These are phyloP conservation scores for Masnerella sp. DNA, from an alignment of 2,888 invertebrate species.

Conservation along the genomic window DNA sequence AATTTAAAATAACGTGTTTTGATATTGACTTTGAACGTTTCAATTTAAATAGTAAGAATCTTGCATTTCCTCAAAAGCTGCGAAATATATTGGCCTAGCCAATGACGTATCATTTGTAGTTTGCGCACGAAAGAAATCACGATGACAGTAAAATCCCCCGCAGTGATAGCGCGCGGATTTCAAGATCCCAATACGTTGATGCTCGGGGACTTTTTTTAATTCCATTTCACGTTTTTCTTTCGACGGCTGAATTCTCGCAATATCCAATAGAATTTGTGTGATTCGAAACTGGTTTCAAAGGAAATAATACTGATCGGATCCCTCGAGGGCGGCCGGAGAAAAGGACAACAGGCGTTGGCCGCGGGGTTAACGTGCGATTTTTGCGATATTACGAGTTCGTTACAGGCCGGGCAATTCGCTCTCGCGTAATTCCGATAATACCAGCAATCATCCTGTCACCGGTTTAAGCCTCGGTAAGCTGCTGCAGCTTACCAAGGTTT, in stretches of 20 bases:
- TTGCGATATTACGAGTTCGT: constrained; percentile 68
- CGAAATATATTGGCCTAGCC: too few relatives aligned
- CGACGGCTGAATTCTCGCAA: constrained; percentile 42
- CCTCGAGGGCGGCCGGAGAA: constrained; percentile 42
- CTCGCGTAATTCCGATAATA: constrained; percentile 74
- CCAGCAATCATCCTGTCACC: constrained; percentile 75
- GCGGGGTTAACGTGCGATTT: constrained; percentile 58
- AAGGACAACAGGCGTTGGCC: constrained; percentile 42
- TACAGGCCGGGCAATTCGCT: constrained; percentile 70
- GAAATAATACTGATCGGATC: constrained; percentile 54
- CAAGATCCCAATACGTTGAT: constrained; percentile 25
- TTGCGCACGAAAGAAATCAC: constrained; percentile 28
- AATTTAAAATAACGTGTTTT: too few relatives aligned
- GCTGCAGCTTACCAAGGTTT: constrained; percentile 69
- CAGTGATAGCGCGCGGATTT: constrained; percentile 31
- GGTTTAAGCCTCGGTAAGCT: constrained; percentile 73
- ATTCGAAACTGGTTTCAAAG: constrained; percentile 53
- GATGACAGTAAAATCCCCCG: constrained; percentile 37
- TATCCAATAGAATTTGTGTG: constrained; percentile 51
- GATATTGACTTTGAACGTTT: too few relatives aligned
- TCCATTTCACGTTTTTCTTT: constrained; percentile 40
- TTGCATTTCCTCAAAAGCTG: too few relatives aligned
- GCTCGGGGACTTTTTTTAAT: constrained; percentile 35
- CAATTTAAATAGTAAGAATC: too few relatives aligned
- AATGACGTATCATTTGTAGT: constrained; percentile 25